Percentiles rank a stretch among this genome's conserved stretches.
Conservation (phyloP, 2,888 invertebrate species). For the Pollenia amentaria region DNA sequence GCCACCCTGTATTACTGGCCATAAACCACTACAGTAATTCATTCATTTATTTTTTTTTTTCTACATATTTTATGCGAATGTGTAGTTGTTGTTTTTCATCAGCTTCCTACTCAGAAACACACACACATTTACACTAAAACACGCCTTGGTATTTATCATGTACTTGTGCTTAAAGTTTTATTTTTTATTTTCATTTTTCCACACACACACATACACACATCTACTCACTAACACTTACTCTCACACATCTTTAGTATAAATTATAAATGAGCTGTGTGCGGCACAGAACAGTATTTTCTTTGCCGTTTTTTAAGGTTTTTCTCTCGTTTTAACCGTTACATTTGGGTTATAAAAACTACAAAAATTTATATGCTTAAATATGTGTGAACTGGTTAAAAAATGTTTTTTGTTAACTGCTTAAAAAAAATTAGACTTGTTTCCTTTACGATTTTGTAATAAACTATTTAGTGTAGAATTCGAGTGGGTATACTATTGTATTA, state of each 20-base stretch:
- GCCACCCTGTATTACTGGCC: constrained; percentile 14
- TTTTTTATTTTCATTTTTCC: constrained; percentile 23
- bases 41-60: constrained; percentile 58
- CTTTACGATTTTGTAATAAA: constrained; percentile 28
- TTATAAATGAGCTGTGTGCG: constrained; percentile 70
- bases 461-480: constrained; percentile 9
- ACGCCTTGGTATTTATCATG: constrained; percentile 65
- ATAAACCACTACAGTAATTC: constrained; percentile 64
- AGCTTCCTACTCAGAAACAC: not conserved
- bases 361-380: not conserved
- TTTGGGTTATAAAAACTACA: constrained; percentile 22
- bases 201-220: not conserved
- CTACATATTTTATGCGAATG: constrained; percentile 43
- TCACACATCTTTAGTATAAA: constrained; percentile 69
- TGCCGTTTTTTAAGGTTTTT: not conserved
- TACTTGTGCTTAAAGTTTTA: constrained; percentile 56
- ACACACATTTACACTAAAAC: constrained; percentile 25
- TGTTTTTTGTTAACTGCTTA: not conserved
- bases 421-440: constrained; percentile 19
- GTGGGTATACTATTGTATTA: not conserved
- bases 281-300: constrained; percentile 60
- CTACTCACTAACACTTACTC: not conserved
- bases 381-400: constrained; percentile 43
- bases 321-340: constrained; percentile 1
- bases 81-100: constrained; percentile 19